Base-by-base conservation (phyloP, 2,888 invertebrate species). In the Phania funesta region DNA sequence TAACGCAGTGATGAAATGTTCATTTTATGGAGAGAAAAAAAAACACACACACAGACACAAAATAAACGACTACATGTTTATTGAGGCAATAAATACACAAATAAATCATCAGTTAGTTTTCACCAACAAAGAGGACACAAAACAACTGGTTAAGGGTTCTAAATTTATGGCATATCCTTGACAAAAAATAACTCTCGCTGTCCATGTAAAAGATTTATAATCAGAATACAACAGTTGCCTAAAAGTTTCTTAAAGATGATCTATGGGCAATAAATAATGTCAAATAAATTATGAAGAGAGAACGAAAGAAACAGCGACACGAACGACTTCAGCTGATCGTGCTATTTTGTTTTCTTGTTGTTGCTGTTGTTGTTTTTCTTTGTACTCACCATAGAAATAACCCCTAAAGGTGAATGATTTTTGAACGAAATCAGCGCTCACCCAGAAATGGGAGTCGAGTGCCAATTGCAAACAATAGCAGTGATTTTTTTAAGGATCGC, bases 221-320 rank as follows among this genome's bases (percentile, higher is more conserved):
- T 73, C 60, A 67, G 44, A 73, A 73, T 29, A 38, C 70, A 84
- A 85, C 82, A 85, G 67, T 80, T 56, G 64, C 64, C 46, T 52
- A 44, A 29, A 16, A 16, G 48, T 74, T 75, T 83, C 83, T 85
- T 84, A 79, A 84, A 86, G 84, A 86, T 90, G 89, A 90, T 89
- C 87, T 87, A 90, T 88, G 87, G 83, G 87, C 89, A 86, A 89
- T 90, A 90, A 90, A 90, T 89, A 88, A 89, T 89, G 87, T 87
- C 86, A 88, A 89, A 81, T 76, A 78, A 78, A 89, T 88, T 88
- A 88, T 87, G 89, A 89, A 89, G 5, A 11, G 16, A 29, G 7
- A 46, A 26, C 13, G 24, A 44, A 16, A 62, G 26, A 26, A 7
- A 89, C 86, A 85, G 86, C 86, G 70, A 76, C 65, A 44, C 46